Percentiles rank a stretch among this genome's conserved stretches.
phyloP scores from a whole-genome alignment of 2,797 vertebrate species.

The Gallinago solitaria region DNA sequence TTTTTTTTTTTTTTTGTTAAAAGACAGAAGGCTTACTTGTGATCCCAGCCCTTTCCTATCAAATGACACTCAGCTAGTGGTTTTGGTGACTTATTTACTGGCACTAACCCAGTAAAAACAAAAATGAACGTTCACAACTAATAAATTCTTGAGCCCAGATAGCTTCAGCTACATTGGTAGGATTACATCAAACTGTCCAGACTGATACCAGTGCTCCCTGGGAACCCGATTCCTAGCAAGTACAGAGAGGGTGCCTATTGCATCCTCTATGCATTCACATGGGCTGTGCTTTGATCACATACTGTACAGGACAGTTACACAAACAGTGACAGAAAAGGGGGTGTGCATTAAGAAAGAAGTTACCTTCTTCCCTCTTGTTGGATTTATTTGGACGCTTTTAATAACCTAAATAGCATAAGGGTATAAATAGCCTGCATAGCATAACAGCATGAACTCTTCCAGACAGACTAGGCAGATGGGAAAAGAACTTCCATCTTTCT shows the following conservation, averaged over 20 bases:
- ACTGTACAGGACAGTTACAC: neutral
- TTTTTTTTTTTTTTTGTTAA: constrained; percentile 60
- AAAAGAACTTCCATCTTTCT: constrained; percentile 48
- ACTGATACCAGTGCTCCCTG: constrained; percentile 47
- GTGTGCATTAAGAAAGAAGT: neutral
- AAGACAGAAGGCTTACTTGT: constrained; percentile 82
- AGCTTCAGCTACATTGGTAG: constrained; percentile 61
- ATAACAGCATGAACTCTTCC: neutral
- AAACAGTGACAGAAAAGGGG: neutral
- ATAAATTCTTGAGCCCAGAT: constrained; percentile 76
- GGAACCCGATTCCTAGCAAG: constrained; percentile 42
- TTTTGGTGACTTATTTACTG: constrained; percentile 83
- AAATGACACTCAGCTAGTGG: constrained; percentile 80
- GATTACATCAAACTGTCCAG: constrained; percentile 65
- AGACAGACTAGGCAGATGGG: neutral
- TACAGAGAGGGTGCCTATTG: neutral
- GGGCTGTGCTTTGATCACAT: neutral
- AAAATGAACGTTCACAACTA: constrained; percentile 78
- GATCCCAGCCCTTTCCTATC: constrained; percentile 83
- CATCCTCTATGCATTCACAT: neutral
- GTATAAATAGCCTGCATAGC: neutral
- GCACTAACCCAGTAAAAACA: constrained; percentile 78
- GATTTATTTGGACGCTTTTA: neutral
- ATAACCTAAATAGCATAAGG: neutral
- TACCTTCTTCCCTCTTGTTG: neutral